Base-by-base conservation (phyloP, 2,888 invertebrate genomes). In the Caradrina clavipalpis region DNA sequence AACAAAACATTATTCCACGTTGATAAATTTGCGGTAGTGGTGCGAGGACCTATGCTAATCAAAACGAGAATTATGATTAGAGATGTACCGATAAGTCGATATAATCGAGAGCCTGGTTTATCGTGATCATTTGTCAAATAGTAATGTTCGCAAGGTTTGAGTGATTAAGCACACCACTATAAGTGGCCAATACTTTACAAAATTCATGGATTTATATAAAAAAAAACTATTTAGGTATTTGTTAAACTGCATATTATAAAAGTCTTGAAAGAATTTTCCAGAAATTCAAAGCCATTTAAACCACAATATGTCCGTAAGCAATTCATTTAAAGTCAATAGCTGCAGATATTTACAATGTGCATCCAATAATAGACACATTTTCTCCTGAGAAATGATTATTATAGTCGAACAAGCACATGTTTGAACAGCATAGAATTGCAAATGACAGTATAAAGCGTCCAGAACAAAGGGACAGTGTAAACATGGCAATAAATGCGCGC, bases 381-480 rank as follows among this genome's bases (percentile, higher is more conserved):
- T 75, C 60, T 67, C 63, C 58, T 58, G 39, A 76, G 70, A 74
- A 80, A 82, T 80, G 39, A 70, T 70, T 76, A 78, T 64, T 76
- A 80, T 49, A 73, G 60, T 58, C 21, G 66, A 80, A 76, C 76
- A 53, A 77, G 72, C 66, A 64, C 65, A 78, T 71, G 22, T 80
- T 76, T 72, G 68, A 81, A 72, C 69, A 69, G 54, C 76, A 81
- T 81, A 81, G 80, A 86, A 86, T 86, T 82, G 82, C 85, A 86
- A 88, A 87, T 82, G 78, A 75, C 70, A 81, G 57, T 79, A 73
- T 84, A 82, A 81, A 86, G 83, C 84, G 81, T 82, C 67, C 64
- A 72, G 84, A 89, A 92, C 91, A 92, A 92, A 89, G 90, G 85
- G 78, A 74, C 84, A 87, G 85, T 89, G 89, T 90, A 90, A 90